A percentile compares a stretch with the other conserved stretches of the same genome.
Evolutionary conservation across 2,113 vertebrate genomes (phyloP).

Genomic region (Donacobius atricapilla): DNA sequence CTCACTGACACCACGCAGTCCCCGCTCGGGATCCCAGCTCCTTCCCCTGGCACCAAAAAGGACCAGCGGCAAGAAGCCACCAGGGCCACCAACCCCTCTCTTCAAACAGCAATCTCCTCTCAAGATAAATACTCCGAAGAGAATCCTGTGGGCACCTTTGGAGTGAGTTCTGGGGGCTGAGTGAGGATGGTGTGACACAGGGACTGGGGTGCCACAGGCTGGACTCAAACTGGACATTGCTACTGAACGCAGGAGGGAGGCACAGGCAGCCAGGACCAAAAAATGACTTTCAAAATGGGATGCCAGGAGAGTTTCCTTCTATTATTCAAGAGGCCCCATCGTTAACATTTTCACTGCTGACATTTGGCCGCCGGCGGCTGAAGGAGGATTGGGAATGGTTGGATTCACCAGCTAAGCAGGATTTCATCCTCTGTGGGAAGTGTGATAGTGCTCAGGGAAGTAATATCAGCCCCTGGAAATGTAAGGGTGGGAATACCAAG

Average conservation of each 20-base stretch:
- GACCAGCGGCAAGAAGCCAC: neutral
- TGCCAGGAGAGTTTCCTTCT: neutral
- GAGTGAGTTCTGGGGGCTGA: neutral
- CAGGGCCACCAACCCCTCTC: neutral
- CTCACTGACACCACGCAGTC: neutral
- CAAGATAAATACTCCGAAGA: neutral
- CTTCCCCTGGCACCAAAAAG: neutral
- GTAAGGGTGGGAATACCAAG: conserved; percentile 58
- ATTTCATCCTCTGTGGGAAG: conserved; percentile 32
- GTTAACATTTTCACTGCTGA: neutral
- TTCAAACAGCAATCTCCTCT: neutral
- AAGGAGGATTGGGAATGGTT: neutral
- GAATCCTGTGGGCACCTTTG: neutral
- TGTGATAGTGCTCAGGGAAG: neutral
- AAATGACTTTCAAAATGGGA: neutral
- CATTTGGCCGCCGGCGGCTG: neutral
- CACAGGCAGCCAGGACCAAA: neutral
- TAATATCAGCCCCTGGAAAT: conserved; percentile 33
- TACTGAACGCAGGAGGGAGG: neutral
- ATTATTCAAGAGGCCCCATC: neutral
- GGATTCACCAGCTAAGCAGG: conserved; percentile 11
- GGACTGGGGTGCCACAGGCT: neutral
- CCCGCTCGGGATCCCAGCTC: neutral
- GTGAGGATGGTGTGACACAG: neutral
- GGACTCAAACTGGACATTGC: fast-evolving